These are phyloP conservation scores for Smittia sp. DNA, from an alignment of 2,888 invertebrate species.

Conservation along the genomic window DNA sequence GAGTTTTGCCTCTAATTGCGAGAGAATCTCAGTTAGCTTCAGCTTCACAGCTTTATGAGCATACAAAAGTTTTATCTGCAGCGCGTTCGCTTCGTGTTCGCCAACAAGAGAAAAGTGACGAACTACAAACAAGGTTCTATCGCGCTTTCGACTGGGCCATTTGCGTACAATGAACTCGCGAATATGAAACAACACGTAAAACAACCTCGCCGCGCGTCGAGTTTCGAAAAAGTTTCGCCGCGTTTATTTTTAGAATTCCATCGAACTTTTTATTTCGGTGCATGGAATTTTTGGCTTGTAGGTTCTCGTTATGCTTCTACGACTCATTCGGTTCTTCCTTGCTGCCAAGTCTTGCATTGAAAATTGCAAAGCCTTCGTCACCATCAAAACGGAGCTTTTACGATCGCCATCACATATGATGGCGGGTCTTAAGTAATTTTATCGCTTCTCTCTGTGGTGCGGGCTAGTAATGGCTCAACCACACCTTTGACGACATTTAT, in stretches of 20 bases:
- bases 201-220: not conserved
- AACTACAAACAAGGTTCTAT: constrained; percentile 7
- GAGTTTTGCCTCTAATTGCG: not conserved
- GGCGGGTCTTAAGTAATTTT: not conserved
- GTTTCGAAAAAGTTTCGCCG: not conserved
- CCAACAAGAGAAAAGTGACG: not conserved
- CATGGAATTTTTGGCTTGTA: not conserved
- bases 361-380: too few species aligned
- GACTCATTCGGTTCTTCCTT: too few species aligned
- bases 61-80: not conserved
- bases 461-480: not conserved
- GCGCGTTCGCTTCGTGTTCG: not conserved
- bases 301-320: too few species aligned
- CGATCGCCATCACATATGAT: not conserved
- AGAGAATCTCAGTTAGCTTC: not conserved
- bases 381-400: too few species aligned
- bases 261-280: not conserved
- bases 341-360: too few species aligned
- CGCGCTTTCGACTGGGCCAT: constrained; percentile 32
- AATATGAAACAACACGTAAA: not conserved
- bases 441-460: not conserved
- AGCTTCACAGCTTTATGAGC: not conserved
- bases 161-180: constrained; percentile 31
- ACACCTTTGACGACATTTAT: not conserved
- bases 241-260: constrained; percentile 18